Evolutionary conservation across 2,797 vertebrate species (phyloP), one percentile per base, ranked within the genome.

Genomic region (Miichthys miiuy): DNA sequence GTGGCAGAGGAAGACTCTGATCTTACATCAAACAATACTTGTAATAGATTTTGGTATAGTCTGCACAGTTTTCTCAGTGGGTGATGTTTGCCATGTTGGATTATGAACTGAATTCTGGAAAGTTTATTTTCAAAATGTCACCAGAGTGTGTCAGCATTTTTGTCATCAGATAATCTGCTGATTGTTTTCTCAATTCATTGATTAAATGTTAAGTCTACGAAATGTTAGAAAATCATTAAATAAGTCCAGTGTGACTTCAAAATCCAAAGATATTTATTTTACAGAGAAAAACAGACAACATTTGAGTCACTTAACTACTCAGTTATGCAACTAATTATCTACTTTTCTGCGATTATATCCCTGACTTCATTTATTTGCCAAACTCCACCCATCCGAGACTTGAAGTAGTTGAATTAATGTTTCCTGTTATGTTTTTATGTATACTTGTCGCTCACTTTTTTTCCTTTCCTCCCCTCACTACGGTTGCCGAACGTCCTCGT

Each of bases 111-210:
- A 84, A 72, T 55, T 2, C 51, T 65, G n/a, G 38, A 73, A 48
- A 25, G 30, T 73, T 79, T 71, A 38, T 38, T 62, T 46, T 44
- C 47, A 25, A 78, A 81, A 82, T 72, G 34, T 70, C 57, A 60
- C 25, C 18, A 10, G 41, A 1, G 30, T 30, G 2, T 8, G 10
- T 71, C 27, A 30, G 27, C 6, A 30, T 30, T 7, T 8, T 72
- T 7, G 2, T 46, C 27, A 34, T 55, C 58, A 34, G 5, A 21
- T 23, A 14, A 72, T 67, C 25, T 60, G 17, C 47, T 3, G 17
- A 27, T 70, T 50, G 44, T 25, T 66, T 78, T 62, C 13, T 50
- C 10, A 1, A 42, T 30, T 56, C 14, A 62, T 57, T 1, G 17
- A n/a, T 61, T 58, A 11, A 50, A 30, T 50, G 14, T 70, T 52